Evolutionary conservation across 2,113 vertebrate genomes (phyloP).

Genomic region (Datnioides undecimradiatus): DNA sequence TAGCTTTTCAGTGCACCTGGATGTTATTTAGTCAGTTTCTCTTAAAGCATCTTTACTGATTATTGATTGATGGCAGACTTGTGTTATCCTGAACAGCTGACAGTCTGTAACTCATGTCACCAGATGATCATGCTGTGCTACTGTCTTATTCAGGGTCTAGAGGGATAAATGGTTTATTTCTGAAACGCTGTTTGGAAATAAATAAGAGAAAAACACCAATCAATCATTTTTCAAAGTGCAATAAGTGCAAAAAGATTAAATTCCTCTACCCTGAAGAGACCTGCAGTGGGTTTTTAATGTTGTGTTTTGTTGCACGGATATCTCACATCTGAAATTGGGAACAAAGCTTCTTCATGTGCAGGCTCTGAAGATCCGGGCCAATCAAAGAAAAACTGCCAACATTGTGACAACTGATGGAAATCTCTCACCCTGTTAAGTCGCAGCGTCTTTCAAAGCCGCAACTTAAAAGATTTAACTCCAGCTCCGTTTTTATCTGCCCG

Average conservation of each 20-base stretch:
- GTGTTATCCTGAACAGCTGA: too few species aligned
- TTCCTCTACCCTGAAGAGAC: neutral
- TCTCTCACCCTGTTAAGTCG: slow-evolving; percentile 29
- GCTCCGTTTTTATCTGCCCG: slow-evolving; percentile 20
- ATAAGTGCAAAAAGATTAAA: neutral
- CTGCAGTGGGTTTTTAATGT: slow-evolving; percentile 1
- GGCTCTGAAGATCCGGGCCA: neutral
- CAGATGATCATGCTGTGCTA: too few species aligned
- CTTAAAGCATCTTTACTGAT: too few species aligned
- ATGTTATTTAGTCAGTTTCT: too few species aligned
- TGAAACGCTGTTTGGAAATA: neutral
- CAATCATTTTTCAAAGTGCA: neutral
- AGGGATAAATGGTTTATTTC: neutral
- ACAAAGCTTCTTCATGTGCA: slow-evolving; percentile 14
- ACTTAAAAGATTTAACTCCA: slow-evolving; percentile 32
- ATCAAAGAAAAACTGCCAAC: slow-evolving; percentile 33
- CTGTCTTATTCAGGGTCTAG: too few species aligned
- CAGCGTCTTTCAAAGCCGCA: too few species aligned
- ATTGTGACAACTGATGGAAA: slow-evolving; percentile 36
- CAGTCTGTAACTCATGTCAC: too few species aligned
- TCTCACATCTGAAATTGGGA: neutral
- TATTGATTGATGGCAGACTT: too few species aligned
- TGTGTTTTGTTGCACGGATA: neutral
- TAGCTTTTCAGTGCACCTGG: too few species aligned
- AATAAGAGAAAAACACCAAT: too few species aligned